Base-by-base conservation (phyloP, 2,888 invertebrate species). In the Amphipoea oculea region DNA sequence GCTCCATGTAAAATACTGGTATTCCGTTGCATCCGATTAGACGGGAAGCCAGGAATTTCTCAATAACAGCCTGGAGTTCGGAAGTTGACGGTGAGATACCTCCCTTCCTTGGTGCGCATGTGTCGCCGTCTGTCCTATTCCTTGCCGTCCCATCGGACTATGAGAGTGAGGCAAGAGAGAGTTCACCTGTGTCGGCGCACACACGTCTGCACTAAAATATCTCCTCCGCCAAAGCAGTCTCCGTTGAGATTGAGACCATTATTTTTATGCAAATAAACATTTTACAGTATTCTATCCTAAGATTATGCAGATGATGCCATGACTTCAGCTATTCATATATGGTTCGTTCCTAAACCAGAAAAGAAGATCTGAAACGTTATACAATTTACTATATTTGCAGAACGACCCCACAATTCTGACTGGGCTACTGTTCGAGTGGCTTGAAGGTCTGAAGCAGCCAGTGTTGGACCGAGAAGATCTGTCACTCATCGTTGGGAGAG, bases 361-460 rank as follows among this genome's bases (percentile, higher is more conserved):
- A 68, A 29, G 4, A 63, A 29, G 7, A 23, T 14, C 12, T 11
- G 4, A 20, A 11, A 60, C 6, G 29, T 9, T n/a, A 20, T 23
- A n/a, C 42, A 23, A 29, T 29, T 36, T 36, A 6, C 11, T 2
- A 17, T 72, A 0, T 73, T 82, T 78, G 0, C 92, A 97, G 97
- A 95, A 95, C 71, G 97, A 97, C 75, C 95, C 98, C 4, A 94
- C 96, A 17, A 96, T 98, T 36, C 92, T 98, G 63, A 95, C 98
- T 0, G 97, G 97, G 1, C 93, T 99, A 7, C 94, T 98, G 62
- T 98, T 98, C 93, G 98, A 98, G 87, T 99, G 98, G 98, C 92
- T 99, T 75, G 98, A 98, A 91, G 97, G 97, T 40, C 94, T 99
- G 69, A 98, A 98, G 95, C 97, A 97, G 76, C 98, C 98, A 0